Evolutionary conservation across 2,888 invertebrate genomes (phyloP).

Genomic region (Cosmia trapezina): DNA sequence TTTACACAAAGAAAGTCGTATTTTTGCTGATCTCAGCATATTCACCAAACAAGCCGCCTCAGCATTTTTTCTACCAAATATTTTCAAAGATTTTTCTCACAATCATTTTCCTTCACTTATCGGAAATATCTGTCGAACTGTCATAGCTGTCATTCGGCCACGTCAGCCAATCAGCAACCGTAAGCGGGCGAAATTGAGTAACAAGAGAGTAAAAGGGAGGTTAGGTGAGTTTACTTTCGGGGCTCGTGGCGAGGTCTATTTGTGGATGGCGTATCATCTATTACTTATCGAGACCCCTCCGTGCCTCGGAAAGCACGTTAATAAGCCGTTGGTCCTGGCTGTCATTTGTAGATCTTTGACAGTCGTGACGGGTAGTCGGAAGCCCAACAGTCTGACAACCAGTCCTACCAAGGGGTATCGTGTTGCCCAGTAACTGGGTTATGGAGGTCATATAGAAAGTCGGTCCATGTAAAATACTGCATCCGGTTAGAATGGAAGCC

Average conservation of each 20-base stretch:
- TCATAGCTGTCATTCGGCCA: constrained; percentile 30
- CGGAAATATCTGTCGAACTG: constrained; percentile 35
- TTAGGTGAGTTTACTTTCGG: neutral
- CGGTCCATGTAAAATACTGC: neutral
- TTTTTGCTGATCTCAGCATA: constrained; percentile 1
- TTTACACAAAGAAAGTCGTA: too few species aligned
- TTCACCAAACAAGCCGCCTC: neutral
- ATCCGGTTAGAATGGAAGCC: neutral
- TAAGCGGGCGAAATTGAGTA: constrained; percentile 24
- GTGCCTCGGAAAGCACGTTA: neutral
- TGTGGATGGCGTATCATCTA: neutral
- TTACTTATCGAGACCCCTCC: neutral
- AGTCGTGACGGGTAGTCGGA: neutral
- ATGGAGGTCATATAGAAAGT: neutral
- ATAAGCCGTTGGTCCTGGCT: neutral
- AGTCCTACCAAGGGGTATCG: neutral
- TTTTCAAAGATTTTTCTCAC: constrained; percentile 9
- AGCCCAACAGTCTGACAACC: neutral
- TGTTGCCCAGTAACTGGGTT: neutral
- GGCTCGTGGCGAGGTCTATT: neutral
- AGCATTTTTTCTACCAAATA: constrained; percentile 13
- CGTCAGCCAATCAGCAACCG: constrained; percentile 38
- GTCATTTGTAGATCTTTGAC: neutral
- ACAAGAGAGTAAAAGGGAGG: neutral
- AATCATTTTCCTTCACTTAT: constrained; percentile 30